These are phyloP conservation scores for Drosophila chauvacae DNA, from an alignment of 1,140 invertebrate genomes.

Conservation along the genomic window DNA sequence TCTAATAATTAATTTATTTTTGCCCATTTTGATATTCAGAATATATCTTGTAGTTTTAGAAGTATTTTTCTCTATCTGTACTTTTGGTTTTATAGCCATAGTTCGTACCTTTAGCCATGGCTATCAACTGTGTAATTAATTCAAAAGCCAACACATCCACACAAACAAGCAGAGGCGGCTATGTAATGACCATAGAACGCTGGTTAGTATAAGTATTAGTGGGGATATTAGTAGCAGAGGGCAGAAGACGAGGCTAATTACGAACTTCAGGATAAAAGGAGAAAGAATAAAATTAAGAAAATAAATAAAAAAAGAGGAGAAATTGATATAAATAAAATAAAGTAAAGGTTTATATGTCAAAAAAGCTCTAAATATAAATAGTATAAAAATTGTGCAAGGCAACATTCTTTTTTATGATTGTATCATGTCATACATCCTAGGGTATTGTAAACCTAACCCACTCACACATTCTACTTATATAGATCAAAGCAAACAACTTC, in stretches of 20 bases:
- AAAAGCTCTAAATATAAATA: neutral
- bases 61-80: constrained; percentile 2
- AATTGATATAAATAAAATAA: neutral
- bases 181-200: constrained; percentile 36
- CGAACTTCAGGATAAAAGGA: neutral
- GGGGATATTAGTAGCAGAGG: constrained; percentile 2
- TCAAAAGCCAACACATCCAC: constrained; percentile 61
- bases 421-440: neutral
- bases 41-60: too few species aligned
- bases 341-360: too few species aligned
- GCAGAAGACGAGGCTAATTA: constrained; percentile 23
- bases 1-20: neutral
- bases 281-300: neutral
- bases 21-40: neutral
- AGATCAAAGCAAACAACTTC: constrained; percentile 12
- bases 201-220: constrained; percentile 15
- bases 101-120: constrained; percentile 37
- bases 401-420: too few species aligned
- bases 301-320: neutral
- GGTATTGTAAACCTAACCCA: too few species aligned
- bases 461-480: neutral
- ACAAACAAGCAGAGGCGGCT: constrained; percentile 20
- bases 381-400: neutral
- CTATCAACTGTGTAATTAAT: constrained; percentile 77
- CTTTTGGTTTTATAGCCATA: constrained; percentile 15